phyloP scores from a whole-genome alignment of 2,113 vertebrate genomes.

The Ia io region DNA sequence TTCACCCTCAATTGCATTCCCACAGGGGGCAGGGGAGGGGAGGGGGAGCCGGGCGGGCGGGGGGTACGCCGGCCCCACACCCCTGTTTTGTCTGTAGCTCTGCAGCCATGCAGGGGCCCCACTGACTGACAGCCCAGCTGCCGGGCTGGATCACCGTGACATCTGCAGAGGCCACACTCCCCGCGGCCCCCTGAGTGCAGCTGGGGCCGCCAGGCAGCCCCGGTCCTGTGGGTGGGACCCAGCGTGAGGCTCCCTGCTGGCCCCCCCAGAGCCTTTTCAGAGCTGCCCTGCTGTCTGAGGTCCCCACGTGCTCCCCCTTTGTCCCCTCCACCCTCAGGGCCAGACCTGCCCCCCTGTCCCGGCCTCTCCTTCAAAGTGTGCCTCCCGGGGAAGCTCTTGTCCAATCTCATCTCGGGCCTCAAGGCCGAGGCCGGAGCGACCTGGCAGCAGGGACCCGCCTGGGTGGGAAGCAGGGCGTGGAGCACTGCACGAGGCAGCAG shows the following conservation, averaged over 20 bases:
- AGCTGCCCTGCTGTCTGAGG: neutral
- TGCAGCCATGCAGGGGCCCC: neutral
- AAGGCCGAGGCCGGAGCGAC: too few relatives aligned
- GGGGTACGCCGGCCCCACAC: too few relatives aligned
- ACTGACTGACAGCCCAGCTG: neutral
- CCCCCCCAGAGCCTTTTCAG: accelerated
- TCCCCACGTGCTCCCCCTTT: neutral
- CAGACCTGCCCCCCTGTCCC: neutral
- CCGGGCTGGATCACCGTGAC: neutral
- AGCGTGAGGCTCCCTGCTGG: neutral
- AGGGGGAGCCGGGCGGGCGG: too few relatives aligned
- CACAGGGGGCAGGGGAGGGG: too few relatives aligned
- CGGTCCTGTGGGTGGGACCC: too few relatives aligned
- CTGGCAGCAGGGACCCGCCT: neutral
- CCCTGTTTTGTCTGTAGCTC: neutral
- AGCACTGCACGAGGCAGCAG: neutral
- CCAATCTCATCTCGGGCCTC: too few relatives aligned
- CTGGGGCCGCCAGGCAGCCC: neutral
- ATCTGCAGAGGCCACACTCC: neutral
- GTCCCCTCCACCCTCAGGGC: neutral
- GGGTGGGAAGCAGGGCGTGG: neutral
- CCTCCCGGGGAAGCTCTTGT: neutral
- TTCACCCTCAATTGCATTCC: too few relatives aligned
- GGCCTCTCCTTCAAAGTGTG: neutral
- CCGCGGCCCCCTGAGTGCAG: neutral